phyloP scores from a whole-genome alignment of 2,797 vertebrate species.

The Parauchenoglanis punctatus region DNA sequence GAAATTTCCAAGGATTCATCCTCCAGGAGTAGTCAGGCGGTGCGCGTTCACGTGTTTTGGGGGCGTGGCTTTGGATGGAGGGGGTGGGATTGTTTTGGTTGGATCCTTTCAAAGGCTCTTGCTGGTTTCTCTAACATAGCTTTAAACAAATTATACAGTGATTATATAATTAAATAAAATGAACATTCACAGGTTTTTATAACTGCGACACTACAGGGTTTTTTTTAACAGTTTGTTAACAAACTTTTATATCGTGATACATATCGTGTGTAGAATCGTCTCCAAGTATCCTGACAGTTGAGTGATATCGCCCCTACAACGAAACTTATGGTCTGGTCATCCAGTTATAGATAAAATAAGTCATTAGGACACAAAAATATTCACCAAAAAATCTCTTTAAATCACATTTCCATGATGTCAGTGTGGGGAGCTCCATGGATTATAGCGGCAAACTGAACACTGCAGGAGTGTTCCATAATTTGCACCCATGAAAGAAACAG shows the following conservation, averaged over 20 bases:
- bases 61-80: too few relatives aligned
- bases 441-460: background rate
- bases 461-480: background rate
- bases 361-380: background rate
- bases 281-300: background rate
- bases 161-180: background rate
- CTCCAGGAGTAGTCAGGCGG: too few relatives aligned
- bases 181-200: background rate
- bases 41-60: too few relatives aligned
- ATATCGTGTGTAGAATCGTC: background rate
- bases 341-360: background rate
- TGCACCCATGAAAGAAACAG: background rate
- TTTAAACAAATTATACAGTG: background rate
- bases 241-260: background rate
- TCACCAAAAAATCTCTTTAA: background rate
- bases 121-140: too few relatives aligned
- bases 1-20: too few relatives aligned
- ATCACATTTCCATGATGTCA: background rate
- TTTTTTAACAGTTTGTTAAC: background rate
- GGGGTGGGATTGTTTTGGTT: too few relatives aligned
- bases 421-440: too few relatives aligned
- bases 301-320: background rate
- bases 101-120: too few relatives aligned
- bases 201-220: background rate
- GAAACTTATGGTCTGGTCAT: background rate